phyloP scores from a whole-genome alignment of 2,797 vertebrate genomes.

The Smutsia temminckii region DNA sequence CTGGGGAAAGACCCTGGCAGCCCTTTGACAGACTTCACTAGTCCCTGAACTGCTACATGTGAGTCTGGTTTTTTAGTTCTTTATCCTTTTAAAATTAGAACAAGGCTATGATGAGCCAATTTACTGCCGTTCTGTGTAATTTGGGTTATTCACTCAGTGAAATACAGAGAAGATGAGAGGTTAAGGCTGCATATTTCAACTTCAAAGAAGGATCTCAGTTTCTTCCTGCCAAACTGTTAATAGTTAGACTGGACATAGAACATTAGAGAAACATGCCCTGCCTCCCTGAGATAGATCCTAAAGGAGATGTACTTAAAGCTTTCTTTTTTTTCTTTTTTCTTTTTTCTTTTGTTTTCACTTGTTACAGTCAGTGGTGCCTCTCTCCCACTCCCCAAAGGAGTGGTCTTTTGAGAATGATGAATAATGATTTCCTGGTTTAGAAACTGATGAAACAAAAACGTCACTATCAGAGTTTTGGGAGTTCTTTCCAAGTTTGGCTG shows the following conservation, averaged over 20 bases:
- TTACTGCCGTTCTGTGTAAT: slow-evolving; percentile 78
- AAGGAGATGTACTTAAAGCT: neutral
- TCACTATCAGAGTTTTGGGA: slow-evolving; percentile 3
- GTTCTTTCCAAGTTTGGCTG: slow-evolving; percentile 25
- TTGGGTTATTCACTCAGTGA: slow-evolving; percentile 79
- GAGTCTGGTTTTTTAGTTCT: slow-evolving; percentile 69
- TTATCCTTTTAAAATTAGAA: slow-evolving; percentile 83
- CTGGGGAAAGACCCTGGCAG: slow-evolving; percentile 52
- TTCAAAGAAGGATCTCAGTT: slow-evolving; percentile 66
- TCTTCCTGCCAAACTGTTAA: slow-evolving; percentile 54
- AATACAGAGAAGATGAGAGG: slow-evolving; percentile 74
- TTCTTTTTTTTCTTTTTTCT: neutral
- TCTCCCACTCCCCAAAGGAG: slow-evolving; percentile 37
- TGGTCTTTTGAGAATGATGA: neutral
- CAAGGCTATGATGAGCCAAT: slow-evolving; percentile 79
- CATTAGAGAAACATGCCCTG: slow-evolving; percentile 51
- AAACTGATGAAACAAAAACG: slow-evolving; percentile 19
- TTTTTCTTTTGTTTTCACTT: too few relatives aligned
- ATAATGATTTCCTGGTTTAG: slow-evolving; percentile 6
- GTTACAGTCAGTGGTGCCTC: neutral
- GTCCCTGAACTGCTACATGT: slow-evolving; percentile 63
- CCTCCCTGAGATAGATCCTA: slow-evolving; percentile 61
- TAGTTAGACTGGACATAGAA: slow-evolving; percentile 45
- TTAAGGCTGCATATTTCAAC: slow-evolving; percentile 61
- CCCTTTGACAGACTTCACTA: slow-evolving; percentile 70